Conservation (phyloP, 2,113 vertebrate species). For the Patagioenas fasciata region DNA sequence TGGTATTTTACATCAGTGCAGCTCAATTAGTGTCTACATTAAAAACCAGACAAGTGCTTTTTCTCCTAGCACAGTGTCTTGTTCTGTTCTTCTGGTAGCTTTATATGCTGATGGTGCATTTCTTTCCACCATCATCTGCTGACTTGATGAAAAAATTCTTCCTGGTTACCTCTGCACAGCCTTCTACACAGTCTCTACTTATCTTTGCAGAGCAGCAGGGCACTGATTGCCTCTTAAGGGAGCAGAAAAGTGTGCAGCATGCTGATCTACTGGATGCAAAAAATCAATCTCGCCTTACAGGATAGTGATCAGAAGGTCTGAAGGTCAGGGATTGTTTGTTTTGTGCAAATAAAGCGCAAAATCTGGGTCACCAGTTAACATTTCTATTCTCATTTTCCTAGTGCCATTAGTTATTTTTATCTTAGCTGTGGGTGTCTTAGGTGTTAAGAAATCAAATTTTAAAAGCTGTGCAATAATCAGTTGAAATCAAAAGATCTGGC, state of each 20-base stretch:
- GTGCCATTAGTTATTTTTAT: background rate
- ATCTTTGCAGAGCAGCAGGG: background rate
- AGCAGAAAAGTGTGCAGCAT: background rate
- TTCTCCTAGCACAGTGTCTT: background rate
- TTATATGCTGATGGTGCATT: background rate
- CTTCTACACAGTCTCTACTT: background rate
- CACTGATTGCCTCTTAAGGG: background rate
- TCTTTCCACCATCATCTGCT: background rate
- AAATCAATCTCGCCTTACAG: background rate
- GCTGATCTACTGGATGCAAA: background rate
- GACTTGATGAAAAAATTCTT: background rate
- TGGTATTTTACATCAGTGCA: background rate
- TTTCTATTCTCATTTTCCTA: background rate
- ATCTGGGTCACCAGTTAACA: background rate
- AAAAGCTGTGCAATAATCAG: background rate
- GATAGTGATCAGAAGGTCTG: background rate
- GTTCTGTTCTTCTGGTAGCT: background rate
- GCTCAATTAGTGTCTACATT: background rate
- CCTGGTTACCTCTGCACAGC: background rate
- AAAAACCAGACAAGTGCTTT: background rate
- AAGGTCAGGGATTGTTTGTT: background rate
- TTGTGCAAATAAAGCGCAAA: background rate
- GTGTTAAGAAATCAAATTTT: background rate
- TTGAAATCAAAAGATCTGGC: background rate
- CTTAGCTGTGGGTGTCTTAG: background rate